A percentile compares a stretch with the other conserved stretches of the same genome.
Conservation (phyloP, 2,888 invertebrate genomes). For the Hyposoter dolosus region DNA sequence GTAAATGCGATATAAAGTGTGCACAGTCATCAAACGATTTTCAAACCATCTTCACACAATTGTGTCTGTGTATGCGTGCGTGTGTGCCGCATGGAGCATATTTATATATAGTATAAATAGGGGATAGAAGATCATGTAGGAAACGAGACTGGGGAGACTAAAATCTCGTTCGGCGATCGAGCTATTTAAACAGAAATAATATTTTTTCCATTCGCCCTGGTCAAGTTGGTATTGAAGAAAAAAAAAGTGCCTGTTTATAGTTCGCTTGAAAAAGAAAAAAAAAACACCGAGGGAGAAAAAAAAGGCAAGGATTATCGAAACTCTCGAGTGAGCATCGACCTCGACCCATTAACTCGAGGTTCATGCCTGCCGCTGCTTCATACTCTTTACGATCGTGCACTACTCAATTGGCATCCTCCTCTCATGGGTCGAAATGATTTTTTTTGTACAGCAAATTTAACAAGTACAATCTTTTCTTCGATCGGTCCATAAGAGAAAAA, state of each 20-base stretch:
- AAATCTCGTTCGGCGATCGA: constrained; percentile 15
- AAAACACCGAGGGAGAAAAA: constrained; percentile 1
- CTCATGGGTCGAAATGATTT: neutral
- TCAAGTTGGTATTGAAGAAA: neutral
- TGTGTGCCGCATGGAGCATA: neutral
- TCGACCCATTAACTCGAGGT: constrained; percentile 72
- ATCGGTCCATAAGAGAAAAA: neutral
- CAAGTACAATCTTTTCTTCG: constrained; percentile 3
- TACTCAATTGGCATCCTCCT: constrained; percentile 17
- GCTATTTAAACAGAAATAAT: constrained; percentile 20
- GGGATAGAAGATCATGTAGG: neutral
- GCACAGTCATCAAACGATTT: constrained; percentile 48
- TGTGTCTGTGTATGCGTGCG: neutral
- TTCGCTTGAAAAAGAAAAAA: neutral
- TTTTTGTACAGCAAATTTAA: neutral
- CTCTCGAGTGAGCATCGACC: constrained; percentile 69
- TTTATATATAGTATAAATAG: neutral
- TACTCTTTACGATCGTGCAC: constrained; percentile 27
- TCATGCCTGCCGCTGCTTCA: constrained; percentile 4
- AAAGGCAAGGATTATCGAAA: constrained; percentile 44
- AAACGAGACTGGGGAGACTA: neutral
- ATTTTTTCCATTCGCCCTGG: neutral
- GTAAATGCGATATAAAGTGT: constrained; percentile 48
- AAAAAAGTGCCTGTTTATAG: constrained; percentile 9
- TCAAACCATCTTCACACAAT: constrained; percentile 26